Base-by-base conservation (phyloP, 1,140 invertebrate genomes). In the Polypedilum pembai region DNA sequence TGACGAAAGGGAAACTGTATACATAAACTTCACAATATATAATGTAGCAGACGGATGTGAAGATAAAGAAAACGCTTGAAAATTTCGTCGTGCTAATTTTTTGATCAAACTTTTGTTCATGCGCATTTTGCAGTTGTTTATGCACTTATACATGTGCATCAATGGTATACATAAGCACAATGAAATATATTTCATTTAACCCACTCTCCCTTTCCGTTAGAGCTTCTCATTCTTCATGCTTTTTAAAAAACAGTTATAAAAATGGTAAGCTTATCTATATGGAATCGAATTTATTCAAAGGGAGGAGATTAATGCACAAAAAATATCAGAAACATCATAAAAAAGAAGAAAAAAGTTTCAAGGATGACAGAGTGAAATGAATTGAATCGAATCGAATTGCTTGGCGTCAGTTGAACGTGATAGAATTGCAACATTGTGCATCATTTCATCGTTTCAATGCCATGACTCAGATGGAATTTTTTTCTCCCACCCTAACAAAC, bases 91-190 rank as follows among this genome's bases (percentile, higher is more conserved):
- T 56, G 45, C 45, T n/a, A 56, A 56, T 56, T 56, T 56, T 56
- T 33, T 5, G 24, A 33, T 33, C 24, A n/a, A 56, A n/a, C 45
- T 56, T 56, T 56, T 56, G 45, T 56, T 12, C 45, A 56, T 56
- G 45, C 45, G 45, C 45, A 56, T n/a, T 56, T 56, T n/a, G 45
- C n/a, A 56, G n/a, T n/a, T 56, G 45, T n/a, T 56, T 56, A 56
- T 56, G 45, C 45, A 56, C 45, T 56, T 56, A 56, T 56, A 56
- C 45, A 56, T 56, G 41, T 45, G 45, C 45, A 56, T n/a, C 12
- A 12, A 10, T 56, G 12, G 15, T 33, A n/a, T 15, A 56, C 45
- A 56, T n/a, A 56, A 56, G 45, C 12, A 56, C n/a, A 56, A 56
- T 12, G 4, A 56, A 56, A 56, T 12, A 4, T 12, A 56, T 56